phyloP scores from a whole-genome alignment of 2,888 invertebrate species.

The Andrena bicolor region DNA sequence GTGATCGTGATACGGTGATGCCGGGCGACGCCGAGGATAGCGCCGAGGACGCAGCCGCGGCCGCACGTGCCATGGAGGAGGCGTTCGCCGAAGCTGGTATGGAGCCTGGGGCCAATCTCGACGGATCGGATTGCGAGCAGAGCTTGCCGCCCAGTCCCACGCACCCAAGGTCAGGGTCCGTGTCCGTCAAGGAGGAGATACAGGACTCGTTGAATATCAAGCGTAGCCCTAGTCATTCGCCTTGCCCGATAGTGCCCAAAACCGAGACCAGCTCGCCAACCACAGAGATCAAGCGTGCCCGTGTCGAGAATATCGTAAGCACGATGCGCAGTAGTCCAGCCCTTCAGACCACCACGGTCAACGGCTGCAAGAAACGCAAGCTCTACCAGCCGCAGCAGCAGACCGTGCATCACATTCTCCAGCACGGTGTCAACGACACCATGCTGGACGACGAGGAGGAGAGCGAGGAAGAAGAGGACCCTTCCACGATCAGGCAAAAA shows the following conservation, averaged over 20 bases:
- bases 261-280: conserved; percentile 85
- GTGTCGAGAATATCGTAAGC: conserved; percentile 97
- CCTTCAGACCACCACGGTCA: conserved; percentile 89
- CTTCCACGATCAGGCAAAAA: conserved; percentile 93
- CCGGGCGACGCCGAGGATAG: conserved; percentile 84
- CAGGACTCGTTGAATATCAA: conserved; percentile 81
- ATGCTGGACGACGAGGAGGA: conserved; percentile 90
- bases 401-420: conserved; percentile 88
- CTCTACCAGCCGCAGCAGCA: conserved; percentile 98
- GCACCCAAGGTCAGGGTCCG: conserved; percentile 82
- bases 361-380: conserved; percentile 98
- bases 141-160: conserved; percentile 83
- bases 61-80: conserved; percentile 87
- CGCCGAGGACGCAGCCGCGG: conserved; percentile 84
- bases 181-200: conserved; percentile 83
- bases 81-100: conserved; percentile 88
- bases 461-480: conserved; percentile 91
- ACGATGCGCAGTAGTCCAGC: conserved; percentile 96
- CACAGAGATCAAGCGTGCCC: conserved; percentile 95
- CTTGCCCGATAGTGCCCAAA: conserved; percentile 82
- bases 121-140: conserved; percentile 83
- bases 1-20: conserved; percentile 83
- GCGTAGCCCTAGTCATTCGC: conserved; percentile 83
- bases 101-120: conserved; percentile 84
- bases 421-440: conserved; percentile 86